Conservation (phyloP, 2,113 vertebrate species). For the Antennarius striatus region DNA sequence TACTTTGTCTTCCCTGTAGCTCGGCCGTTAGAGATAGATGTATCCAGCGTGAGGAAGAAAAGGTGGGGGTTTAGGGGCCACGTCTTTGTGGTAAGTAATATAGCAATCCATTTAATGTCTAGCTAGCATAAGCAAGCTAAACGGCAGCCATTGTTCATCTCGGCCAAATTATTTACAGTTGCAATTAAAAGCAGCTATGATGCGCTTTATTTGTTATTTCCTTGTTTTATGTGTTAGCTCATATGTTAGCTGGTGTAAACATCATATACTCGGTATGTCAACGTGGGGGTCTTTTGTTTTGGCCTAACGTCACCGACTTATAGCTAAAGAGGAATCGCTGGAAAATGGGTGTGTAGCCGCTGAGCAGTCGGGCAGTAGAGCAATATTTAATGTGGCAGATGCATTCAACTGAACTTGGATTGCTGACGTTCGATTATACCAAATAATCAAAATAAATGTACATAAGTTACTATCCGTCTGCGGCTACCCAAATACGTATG, state of each 20-base stretch:
- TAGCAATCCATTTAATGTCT: conserved; percentile 3
- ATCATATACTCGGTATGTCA: neutral
- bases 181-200: neutral
- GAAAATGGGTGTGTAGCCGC: conserved; percentile 35
- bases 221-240: neutral
- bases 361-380: neutral
- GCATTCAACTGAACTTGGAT: neutral
- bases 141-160: conserved; percentile 16
- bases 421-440: too few relatives aligned
- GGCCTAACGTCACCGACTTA: conserved; percentile 6
- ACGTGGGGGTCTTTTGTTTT: neutral
- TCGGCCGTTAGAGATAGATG: conserved; percentile 26
- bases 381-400: neutral
- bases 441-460: too few relatives aligned
- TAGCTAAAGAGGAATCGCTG: conserved; percentile 20
- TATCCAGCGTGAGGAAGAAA: conserved; percentile 25
- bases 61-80: conserved; percentile 50
- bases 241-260: neutral
- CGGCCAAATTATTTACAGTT: neutral
- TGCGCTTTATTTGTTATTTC: neutral
- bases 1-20: neutral
- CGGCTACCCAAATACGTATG: neutral
- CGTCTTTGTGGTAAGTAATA: conserved; percentile 57
- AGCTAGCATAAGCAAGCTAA: conserved; percentile 26
- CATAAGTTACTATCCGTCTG: too few relatives aligned